Evolutionary conservation across 2,888 invertebrate genomes (phyloP), one percentile per base, ranked within the genome.

Genomic region (Dolomedes plantarius): DNA sequence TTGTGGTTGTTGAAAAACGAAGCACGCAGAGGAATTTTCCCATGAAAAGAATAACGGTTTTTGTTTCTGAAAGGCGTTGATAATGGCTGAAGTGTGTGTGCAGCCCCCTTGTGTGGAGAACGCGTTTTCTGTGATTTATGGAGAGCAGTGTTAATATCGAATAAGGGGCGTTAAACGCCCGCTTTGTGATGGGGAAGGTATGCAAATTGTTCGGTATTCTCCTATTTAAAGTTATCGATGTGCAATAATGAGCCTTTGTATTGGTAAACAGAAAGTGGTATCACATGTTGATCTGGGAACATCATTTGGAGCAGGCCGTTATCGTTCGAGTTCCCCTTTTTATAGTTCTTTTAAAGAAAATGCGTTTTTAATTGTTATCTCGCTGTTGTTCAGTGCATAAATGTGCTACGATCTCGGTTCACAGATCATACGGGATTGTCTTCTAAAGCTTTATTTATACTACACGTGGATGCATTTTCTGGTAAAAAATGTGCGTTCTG

Each of bases 1-100:
- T 78, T 67, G 62, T 64, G 79, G 72, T 76, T 64, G 75, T 79
- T 78, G 86, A 79, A 86, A 86, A 79, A 79, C 78, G 36, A 28
- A 75, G 64, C 86, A 80, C 80, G 80, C 71, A 76, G 62, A 64
- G 50, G 62, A 65, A n/a, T n/a, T 78, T 78, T 69, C 36, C 16
- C n/a, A 50, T 28, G n/a, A 62, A 36, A 56, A 69, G 75, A 62
- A 50, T 56, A 50, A 68, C n/a, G 36, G 28, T 29, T 41, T 76
- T 72, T 67, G n/a, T 65, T 65, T 76, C 76, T 69, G 39, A 16
- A 65, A 75, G 29, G 11, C 80, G n/a, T 28, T 50, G 80, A 68
- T 80, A 80, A 80, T 80, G 50, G 67, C 16, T 16, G 27, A 13
- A n/a, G 13, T n/a, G 31, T 16, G 16, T 11, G 23, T 23, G 56